These are phyloP conservation scores for Karalla daura DNA, from an alignment of 2,797 vertebrate species.

Conservation along the genomic window DNA sequence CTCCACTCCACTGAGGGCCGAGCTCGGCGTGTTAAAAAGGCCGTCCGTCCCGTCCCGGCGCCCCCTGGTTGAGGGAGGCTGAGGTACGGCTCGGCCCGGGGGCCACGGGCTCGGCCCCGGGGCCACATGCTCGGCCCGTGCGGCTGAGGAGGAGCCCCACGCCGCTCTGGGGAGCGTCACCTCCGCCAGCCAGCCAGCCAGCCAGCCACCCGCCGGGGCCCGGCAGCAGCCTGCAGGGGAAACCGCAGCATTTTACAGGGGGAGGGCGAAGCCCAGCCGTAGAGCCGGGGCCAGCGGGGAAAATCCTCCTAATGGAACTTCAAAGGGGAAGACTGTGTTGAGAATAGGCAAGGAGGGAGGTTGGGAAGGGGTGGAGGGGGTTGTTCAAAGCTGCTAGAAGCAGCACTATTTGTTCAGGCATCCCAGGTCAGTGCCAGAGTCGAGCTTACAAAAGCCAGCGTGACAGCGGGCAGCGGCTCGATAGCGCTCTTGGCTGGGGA, in stretches of 20 bases:
- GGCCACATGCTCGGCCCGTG: slow-evolving; percentile 35
- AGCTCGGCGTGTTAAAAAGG: slow-evolving; percentile 70
- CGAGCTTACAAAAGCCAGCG: slow-evolving; percentile 72
- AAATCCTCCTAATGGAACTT: slow-evolving; percentile 76
- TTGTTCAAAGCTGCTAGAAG: slow-evolving; percentile 70
- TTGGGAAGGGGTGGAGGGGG: slow-evolving; percentile 44
- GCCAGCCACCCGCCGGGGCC: slow-evolving; percentile 55
- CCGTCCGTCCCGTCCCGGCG: slow-evolving; percentile 44
- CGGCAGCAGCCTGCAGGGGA: slow-evolving; percentile 61
- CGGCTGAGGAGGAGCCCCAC: slow-evolving; percentile 44
- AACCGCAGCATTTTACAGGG: slow-evolving; percentile 77
- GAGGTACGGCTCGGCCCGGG: slow-evolving; percentile 54
- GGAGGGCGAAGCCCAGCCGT: slow-evolving; percentile 62
- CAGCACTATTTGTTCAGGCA: slow-evolving; percentile 75
- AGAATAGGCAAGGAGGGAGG: slow-evolving; percentile 62
- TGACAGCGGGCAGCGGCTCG: slow-evolving; percentile 55
- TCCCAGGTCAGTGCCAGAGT: slow-evolving; percentile 77
- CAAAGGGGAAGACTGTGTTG: slow-evolving; percentile 76
- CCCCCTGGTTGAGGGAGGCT: slow-evolving; percentile 59
- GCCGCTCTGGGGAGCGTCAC: slow-evolving; percentile 75
- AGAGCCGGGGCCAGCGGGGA: slow-evolving; percentile 57
- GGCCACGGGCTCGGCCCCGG: slow-evolving; percentile 38
- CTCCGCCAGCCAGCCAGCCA: no score
- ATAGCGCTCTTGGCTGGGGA: slow-evolving; percentile 45
- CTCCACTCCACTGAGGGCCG: slow-evolving; percentile 63